These are phyloP conservation scores for Lasaia peninsularis DNA, from an alignment of 1,140 invertebrate genomes.

Conservation along the genomic window DNA sequence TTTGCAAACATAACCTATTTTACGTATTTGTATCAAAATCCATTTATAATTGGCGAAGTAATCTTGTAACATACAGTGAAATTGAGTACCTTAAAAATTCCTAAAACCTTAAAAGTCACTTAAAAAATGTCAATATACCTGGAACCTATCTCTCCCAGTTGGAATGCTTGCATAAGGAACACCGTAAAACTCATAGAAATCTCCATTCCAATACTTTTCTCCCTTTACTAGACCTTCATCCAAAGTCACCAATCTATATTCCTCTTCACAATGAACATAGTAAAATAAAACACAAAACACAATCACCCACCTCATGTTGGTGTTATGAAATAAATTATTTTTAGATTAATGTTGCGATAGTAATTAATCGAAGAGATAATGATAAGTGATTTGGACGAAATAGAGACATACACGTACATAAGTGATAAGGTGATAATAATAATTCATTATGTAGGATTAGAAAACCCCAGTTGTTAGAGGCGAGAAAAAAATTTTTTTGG, in stretches of 20 bases:
- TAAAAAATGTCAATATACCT: slow-evolving; percentile 38
- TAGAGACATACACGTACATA: slow-evolving; percentile 19
- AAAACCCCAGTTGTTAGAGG: too few species aligned
- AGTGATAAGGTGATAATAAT: neutral
- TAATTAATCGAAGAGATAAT: slow-evolving; percentile 24
- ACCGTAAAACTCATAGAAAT: slow-evolving; percentile 60
- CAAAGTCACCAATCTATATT: slow-evolving; percentile 35
- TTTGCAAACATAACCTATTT: too few species aligned
- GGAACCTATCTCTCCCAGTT: slow-evolving; percentile 48
- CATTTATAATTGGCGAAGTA: too few species aligned
- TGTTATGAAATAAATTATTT: slow-evolving; percentile 19
- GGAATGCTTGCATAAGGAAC: slow-evolving; percentile 56
- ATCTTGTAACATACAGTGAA: too few species aligned
- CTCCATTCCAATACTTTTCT: slow-evolving; percentile 60
- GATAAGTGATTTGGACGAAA: slow-evolving; percentile 25
- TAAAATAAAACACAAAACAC: slow-evolving; percentile 33
- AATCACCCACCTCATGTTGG: slow-evolving; percentile 20
- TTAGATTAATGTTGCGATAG: slow-evolving; percentile 16
- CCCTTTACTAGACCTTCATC: slow-evolving; percentile 45
- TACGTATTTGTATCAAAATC: too few species aligned
- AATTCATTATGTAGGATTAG: neutral
- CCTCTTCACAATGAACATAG: slow-evolving; percentile 30
- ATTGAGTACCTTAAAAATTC: neutral
- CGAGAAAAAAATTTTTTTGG: too few species aligned
- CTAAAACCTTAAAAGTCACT: too few species aligned